Conservation (phyloP, 2,113 vertebrate genomes). For the Nicator chloris region DNA sequence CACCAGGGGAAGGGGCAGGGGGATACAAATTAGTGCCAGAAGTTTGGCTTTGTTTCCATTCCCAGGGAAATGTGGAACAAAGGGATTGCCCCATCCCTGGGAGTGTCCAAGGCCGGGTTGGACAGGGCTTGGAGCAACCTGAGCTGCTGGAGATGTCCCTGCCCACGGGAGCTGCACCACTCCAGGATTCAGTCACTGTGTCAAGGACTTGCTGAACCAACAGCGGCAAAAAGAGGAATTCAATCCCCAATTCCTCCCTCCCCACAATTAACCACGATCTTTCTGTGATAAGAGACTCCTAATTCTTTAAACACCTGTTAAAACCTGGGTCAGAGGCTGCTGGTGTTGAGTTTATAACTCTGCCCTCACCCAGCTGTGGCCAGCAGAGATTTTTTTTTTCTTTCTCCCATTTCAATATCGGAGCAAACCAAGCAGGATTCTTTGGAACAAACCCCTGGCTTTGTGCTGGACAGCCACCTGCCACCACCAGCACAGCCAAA, state of each 20-base stretch:
- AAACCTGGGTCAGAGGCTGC: not conserved
- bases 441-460: not conserved
- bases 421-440: not conserved
- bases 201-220: rapidly evolving
- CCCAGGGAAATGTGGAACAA: not conserved
- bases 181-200: rapidly evolving
- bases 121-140: not conserved
- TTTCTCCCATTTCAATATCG: not conserved
- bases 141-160: not conserved
- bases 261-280: not conserved
- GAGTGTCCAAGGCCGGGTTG: rapidly evolving
- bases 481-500: not conserved
- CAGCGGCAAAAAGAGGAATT: not conserved
- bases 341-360: not conserved
- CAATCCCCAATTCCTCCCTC: not conserved
- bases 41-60: not conserved
- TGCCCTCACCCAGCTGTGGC: no score
- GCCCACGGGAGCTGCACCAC: not conserved
- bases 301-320: not conserved
- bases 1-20: not conserved
- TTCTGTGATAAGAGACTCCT: not conserved
- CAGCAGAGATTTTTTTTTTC: not conserved
- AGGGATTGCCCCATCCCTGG: not conserved
- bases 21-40: not conserved
- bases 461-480: not conserved